These are phyloP conservation scores for Formica selysi DNA, from an alignment of 1,140 invertebrate genomes.

Conservation along the genomic window DNA sequence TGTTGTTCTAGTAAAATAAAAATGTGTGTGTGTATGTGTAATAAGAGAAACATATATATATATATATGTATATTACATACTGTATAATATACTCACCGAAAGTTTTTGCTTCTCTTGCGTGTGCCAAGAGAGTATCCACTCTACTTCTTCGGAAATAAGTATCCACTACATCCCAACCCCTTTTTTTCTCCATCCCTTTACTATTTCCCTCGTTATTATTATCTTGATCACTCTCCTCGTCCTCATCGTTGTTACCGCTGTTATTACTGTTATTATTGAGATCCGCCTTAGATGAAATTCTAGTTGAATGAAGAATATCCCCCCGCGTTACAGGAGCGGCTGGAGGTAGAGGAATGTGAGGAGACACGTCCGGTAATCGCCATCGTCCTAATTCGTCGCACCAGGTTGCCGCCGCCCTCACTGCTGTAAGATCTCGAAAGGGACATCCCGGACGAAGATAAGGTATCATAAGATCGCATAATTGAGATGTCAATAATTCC, in stretches of 20 bases:
- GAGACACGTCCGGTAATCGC: constrained; percentile 81
- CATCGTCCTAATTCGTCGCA: constrained; percentile 84
- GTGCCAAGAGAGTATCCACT: constrained; percentile 82
- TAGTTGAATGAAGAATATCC: constrained; percentile 50
- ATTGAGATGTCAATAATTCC: constrained; percentile 82
- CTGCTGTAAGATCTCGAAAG: constrained; percentile 81
- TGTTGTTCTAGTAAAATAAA: too few species aligned
- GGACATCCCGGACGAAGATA: constrained; percentile 85
- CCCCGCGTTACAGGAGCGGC: constrained; percentile 65
- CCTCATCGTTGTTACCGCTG: constrained; percentile 69
- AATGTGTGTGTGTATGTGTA: too few species aligned
- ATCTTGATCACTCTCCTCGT: constrained; percentile 59
- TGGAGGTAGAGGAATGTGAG: constrained; percentile 81
- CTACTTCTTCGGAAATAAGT: constrained; percentile 83
- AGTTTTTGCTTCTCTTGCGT: constrained; percentile 79
- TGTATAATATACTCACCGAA: constrained; percentile 78
- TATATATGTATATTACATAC: too few species aligned
- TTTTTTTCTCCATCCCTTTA: constrained; percentile 26
- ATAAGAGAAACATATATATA: too few species aligned
- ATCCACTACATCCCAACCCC: constrained; percentile 79
- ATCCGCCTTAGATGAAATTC: constrained; percentile 76
- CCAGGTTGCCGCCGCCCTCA: constrained; percentile 83
- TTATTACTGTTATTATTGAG: constrained; percentile 81
- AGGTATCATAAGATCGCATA: constrained; percentile 85
- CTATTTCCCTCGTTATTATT: constrained; percentile 63